Base-by-base conservation (phyloP, 1,140 invertebrate species). In the Limonius californicus region DNA sequence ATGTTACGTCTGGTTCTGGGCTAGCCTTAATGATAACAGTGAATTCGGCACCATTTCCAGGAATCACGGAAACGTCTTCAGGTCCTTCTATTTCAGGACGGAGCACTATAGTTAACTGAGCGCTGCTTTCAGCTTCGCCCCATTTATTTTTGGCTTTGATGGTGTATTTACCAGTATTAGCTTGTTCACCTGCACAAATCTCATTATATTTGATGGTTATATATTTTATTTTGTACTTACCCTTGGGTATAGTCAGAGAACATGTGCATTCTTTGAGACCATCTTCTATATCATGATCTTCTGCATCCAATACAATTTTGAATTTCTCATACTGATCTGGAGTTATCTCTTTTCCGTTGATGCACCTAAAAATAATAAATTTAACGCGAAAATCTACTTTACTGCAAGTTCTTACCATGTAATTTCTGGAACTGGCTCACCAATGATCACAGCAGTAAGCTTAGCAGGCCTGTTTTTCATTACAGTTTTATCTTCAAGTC, bases 121-220 rank as follows among this genome's bases (percentile, higher is more conserved):
- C 88, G 50, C 83, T 85, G 50, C 85, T 83, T 70, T 86, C 83
- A 16, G 82, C 82, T 59, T 89, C 81, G 2, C 91, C 91, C 72
- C 86, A 87, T 69, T 90, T 86, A 76, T 94, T 94, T 65, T 84
- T 85, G 0, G 89, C 85, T 70, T 85, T 82, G n/a, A 94, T 77
- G 1, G 84, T 86, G 74, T 94, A 96, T 47, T 86, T 83, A 1
- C 93, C 94, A 21, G 89, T 88, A 74, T 96, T 90, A 27, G 83
- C 80, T 63, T 86, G 83, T 57, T 84, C 83, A 67, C 85, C 86
- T 85, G 54, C 3, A 50, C 2, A 47, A 68, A 70, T 11, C 12
- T 45, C 42, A 18, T 45, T 45, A 45, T 45, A 35, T 32, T 32
- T 32, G 27, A 32, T 32, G 4, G 27, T 32, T 6, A 32, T 32